Evolutionary conservation across 2,797 vertebrate species (phyloP).

Genomic region (Cuculus canorus): DNA sequence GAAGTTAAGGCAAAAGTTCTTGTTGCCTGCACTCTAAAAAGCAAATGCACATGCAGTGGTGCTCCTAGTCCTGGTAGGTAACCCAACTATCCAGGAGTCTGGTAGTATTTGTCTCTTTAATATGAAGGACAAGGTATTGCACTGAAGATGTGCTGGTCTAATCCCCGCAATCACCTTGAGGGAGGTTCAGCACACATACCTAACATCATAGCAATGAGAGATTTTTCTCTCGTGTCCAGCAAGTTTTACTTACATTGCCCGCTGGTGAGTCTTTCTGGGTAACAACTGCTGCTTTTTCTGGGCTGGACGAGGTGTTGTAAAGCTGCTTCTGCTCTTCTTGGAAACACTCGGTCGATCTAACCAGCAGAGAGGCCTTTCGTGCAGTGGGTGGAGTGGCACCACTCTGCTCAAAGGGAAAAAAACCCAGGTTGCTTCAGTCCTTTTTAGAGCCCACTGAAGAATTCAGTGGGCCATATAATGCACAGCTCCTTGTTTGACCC

Average conservation of each 20-base stretch:
- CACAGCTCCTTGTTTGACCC: background rate
- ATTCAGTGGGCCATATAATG: background rate
- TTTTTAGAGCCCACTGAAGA: background rate
- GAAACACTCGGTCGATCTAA: background rate
- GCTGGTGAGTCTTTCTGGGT: background rate
- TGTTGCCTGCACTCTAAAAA: background rate
- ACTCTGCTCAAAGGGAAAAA: background rate
- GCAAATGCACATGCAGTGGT: background rate
- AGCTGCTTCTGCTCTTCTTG: slow-evolving; percentile 62
- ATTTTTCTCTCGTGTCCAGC: background rate
- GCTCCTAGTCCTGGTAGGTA: background rate
- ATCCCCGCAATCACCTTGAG: rapidly evolving
- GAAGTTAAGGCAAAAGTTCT: background rate
- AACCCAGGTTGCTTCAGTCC: background rate
- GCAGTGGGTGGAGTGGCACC: background rate
- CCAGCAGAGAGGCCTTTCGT: background rate
- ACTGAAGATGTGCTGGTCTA: background rate
- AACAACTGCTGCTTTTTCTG: slow-evolving; percentile 12
- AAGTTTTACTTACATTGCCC: slow-evolving; percentile 26
- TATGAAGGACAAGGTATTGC: background rate
- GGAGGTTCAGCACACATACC: background rate
- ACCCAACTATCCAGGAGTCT: background rate
- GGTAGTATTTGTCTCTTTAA: background rate
- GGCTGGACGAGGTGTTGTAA: slow-evolving; percentile 64
- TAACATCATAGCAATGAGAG: background rate